Evolutionary conservation across 2,888 invertebrate genomes (phyloP), one percentile per base, ranked within the genome.

Genomic region (Bombylius discolor): DNA sequence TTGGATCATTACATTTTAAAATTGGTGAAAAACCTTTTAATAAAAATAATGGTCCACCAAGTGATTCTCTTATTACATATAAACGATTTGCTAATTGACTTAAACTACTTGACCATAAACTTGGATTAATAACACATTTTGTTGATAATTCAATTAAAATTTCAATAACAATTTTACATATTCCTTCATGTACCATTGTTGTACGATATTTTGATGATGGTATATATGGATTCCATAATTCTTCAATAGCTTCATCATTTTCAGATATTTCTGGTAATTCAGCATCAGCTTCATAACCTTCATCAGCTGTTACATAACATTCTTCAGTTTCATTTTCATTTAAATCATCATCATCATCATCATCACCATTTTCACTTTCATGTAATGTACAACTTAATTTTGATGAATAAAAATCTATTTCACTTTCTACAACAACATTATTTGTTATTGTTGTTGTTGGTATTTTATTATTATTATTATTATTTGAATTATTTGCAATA

Each of bases 251-350:
- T 5, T 64, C 66, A 44, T 69, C 69, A 23, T 67, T 67, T 57
- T 72, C 73, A 34, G 69, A 69, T 1, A 68, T 56, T 47, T 70
- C 70, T 6, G 67, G 68, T 36, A 72, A 66, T 62, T 74, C 74
- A n/a, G 67, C 74, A 62, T 74, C 74, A 6, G 72, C 74, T 59
- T 74, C 75, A 51, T 74, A 74, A 3, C 73, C 74, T 60, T 74
- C 75, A 52, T 74, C 75, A 5, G 71, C 73, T 0, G 70, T 70
- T 34, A 68, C 51, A 56, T 70, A 72, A 54, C 64, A 68, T 47
- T 71, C 72, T 52, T 67, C 66, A 47, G 67, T 67, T 42, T 72
- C 73, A 52, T 70, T 69, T 56, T 74, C 72, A 55, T 72, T 74
- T 6, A 68, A 60, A 59, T 73, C 73, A 14, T 14, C n/a, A 44